Evolutionary conservation across 2,888 invertebrate genomes (phyloP), one percentile per base, ranked within the genome.

Genomic region (Acanthosepion lycidas): DNA sequence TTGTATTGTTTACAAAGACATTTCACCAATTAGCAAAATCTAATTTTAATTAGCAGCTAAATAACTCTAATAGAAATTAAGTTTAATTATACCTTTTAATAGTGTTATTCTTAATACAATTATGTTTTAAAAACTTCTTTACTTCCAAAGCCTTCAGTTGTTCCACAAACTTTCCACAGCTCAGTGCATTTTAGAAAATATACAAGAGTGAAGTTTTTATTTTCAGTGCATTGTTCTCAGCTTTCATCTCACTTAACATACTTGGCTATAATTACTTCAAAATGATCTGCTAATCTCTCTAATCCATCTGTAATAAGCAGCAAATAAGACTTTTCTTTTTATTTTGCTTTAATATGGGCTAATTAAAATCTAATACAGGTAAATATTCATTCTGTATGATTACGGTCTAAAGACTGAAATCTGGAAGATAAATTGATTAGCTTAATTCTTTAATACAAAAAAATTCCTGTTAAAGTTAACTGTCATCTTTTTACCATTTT

Each of bases 341-440:
- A n/a, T 78, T 78, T 23, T 33, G 33, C 78, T 78, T 78, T 78
- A n/a, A 78, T 78, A 78, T 33, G 78, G n/a, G 78, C n/a, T 78
- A 78, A 78, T 78, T 78, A 78, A 78, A 78, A 78, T 78, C 78
- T 78, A 33, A 78, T n/a, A 78, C 78, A 3, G 23, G 78, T 78
- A 78, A 78, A 78, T 78, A 78, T 78, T 78, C 78, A 78, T 78
- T 78, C 12, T 78, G n/a, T 78, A n/a, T n/a, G n/a, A n/a, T 59
- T 2, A 20, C 26, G 26, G 15, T 78, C n/a, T 78, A 78, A n/a
- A 78, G n/a, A 28, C 28, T 78, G n/a, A n/a, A 78, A n/a, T 15
- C n/a, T 78, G 8, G n/a, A 78, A 78, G 33, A 78, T 78, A 15
- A 78, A 78, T n/a, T 12, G 15, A 78, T 78, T 78, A 78, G 78